Percentiles rank a stretch among this genome's conserved stretches.
phyloP scores from a whole-genome alignment of 2,113 vertebrate species.

The Nesospiza acunhae region DNA sequence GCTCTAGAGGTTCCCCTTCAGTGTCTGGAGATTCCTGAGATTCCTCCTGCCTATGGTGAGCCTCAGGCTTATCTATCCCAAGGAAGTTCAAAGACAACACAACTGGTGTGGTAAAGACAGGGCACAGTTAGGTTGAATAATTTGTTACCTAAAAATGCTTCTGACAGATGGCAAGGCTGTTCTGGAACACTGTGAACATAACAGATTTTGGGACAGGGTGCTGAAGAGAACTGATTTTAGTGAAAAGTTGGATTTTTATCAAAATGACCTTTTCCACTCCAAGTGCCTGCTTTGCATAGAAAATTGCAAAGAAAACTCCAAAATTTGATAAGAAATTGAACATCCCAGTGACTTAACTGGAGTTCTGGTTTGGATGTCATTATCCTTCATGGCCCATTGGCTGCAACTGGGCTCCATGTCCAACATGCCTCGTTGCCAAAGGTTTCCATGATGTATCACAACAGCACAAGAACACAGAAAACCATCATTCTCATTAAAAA shows the following conservation, averaged over 20 bases:
- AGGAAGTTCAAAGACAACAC: not conserved
- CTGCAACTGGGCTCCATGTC: not conserved
- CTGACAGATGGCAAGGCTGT: constrained; percentile 38
- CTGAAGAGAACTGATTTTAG: constrained; percentile 49
- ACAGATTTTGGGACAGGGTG: constrained; percentile 52
- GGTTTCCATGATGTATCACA: not conserved
- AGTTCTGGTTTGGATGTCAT: not conserved
- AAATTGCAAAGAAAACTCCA: constrained; percentile 4
- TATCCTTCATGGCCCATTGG: not conserved
- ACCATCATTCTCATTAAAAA: not conserved
- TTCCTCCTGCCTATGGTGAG: not conserved
- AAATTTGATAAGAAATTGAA: not conserved
- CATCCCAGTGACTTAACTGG: not conserved
- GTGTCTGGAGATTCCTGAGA: not conserved
- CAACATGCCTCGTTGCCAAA: not conserved
- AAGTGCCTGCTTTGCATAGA: constrained; percentile 4
- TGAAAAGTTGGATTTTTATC: constrained; percentile 45
- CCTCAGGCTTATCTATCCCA: not conserved
- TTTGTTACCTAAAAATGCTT: constrained; percentile 53
- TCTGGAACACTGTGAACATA: constrained; percentile 49
- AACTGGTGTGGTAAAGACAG: not conserved
- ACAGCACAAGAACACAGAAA: not conserved
- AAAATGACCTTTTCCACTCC: constrained; percentile 46
- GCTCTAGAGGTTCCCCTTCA: not conserved
- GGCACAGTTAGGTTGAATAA: constrained; percentile 43